Evolutionary conservation across 1,140 invertebrate species (phyloP).

Genomic region (Brachionus rotundiformis): DNA sequence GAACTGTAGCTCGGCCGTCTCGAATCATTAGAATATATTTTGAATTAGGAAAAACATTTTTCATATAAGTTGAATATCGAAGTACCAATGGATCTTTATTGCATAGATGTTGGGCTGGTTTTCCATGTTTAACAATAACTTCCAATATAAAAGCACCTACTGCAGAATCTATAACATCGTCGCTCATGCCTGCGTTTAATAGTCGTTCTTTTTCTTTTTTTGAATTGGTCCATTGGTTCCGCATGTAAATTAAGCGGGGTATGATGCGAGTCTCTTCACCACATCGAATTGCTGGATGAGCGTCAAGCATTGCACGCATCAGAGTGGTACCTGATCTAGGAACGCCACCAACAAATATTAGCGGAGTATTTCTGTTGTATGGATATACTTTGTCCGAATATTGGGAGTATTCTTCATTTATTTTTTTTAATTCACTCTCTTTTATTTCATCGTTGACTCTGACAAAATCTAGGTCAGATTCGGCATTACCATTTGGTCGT

Average conservation of each 20-base stretch:
- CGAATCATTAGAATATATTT: conserved; percentile 98
- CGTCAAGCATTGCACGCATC: conserved; percentile 95
- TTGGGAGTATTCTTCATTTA: background rate
- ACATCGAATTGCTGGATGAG: conserved; percentile 95
- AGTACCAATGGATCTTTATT: conserved; percentile 99
- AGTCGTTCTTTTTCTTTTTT: conserved; percentile 74
- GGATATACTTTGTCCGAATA: conserved; percentile 35
- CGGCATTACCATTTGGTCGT: conserved; percentile 23
- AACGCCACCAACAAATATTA: conserved; percentile 86
- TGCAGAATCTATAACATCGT: conserved; percentile 87
- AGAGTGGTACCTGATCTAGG: conserved; percentile 93
- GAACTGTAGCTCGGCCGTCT: conserved; percentile 93
- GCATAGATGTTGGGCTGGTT: conserved; percentile 82
- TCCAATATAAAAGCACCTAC: conserved; percentile 94
- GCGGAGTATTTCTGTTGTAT: conserved; percentile 30
- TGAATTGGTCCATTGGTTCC: conserved; percentile 87
- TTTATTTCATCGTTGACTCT: conserved; percentile 9
- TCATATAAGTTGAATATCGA: conserved; percentile 82
- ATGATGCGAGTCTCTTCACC: conserved; percentile 96
- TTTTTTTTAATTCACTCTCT: background rate
- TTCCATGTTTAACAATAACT: conserved; percentile 78
- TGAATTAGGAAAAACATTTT: conserved; percentile 70
- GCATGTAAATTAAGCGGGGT: conserved; percentile 80
- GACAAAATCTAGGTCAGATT: conserved; percentile 26
- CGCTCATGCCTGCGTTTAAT: conserved; percentile 85